Evolutionary conservation across 2,113 vertebrate genomes (phyloP).

Genomic region (Eptesicus fuscus): DNA sequence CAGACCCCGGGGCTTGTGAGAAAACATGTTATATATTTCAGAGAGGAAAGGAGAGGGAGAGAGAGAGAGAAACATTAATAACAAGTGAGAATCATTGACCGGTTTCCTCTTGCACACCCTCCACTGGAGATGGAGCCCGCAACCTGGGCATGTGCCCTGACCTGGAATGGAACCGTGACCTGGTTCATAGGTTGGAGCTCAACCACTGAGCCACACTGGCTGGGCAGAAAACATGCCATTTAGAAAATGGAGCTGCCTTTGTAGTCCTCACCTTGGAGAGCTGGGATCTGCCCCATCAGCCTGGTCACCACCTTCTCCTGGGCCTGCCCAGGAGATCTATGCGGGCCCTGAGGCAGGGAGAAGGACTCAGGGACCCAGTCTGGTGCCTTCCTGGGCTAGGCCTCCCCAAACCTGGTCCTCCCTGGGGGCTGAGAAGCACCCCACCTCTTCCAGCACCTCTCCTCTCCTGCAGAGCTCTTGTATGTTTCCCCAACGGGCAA

Average conservation of each 20-base stretch:
- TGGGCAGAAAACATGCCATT: neutral
- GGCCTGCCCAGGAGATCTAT: neutral
- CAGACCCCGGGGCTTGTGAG: neutral
- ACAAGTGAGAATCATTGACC: too few species aligned
- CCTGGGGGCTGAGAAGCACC: neutral
- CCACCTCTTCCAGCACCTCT: neutral
- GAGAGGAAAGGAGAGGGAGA: too few species aligned
- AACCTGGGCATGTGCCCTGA: too few species aligned
- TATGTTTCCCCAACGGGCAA: neutral
- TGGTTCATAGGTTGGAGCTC: too few species aligned
- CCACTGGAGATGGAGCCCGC: too few species aligned
- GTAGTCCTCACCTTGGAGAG: neutral
- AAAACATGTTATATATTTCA: neutral
- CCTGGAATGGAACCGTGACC: too few species aligned
- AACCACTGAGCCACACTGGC: too few species aligned
- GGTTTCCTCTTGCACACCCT: too few species aligned
- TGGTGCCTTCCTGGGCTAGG: neutral
- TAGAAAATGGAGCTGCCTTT: neutral
- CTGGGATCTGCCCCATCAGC: neutral
- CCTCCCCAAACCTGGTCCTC: neutral
- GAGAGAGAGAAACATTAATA: too few species aligned
- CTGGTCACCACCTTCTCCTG: neutral
- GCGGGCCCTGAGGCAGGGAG: neutral
- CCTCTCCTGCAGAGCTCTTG: rapidly evolving
- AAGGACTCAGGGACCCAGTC: neutral